phyloP scores from a whole-genome alignment of 1,140 invertebrate species.

The Drosophila prosaltans region DNA sequence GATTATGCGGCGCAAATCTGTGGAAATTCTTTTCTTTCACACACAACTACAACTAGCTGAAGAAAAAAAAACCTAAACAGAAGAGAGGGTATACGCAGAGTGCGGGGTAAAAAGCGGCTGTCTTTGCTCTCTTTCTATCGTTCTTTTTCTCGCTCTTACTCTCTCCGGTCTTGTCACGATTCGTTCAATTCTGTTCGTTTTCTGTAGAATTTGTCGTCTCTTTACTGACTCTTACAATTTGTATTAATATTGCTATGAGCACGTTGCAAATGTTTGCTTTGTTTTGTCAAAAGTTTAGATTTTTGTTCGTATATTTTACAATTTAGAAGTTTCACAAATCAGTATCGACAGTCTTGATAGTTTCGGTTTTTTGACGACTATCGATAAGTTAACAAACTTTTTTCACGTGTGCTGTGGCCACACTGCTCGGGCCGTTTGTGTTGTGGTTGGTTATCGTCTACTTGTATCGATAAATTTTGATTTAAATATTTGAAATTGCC shows the following conservation, averaged over 20 bases:
- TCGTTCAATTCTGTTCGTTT: conserved; percentile 16
- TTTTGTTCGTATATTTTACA: conserved; percentile 4
- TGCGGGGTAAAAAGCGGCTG: conserved; percentile 45
- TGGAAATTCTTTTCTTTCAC: conserved; percentile 47
- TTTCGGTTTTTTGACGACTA: background rate
- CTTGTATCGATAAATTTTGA: background rate
- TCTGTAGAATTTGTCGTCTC: background rate
- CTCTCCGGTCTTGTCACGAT: conserved; percentile 14
- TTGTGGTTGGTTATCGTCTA: background rate
- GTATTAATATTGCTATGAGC: background rate
- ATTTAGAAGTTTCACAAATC: background rate
- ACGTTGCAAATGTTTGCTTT: background rate
- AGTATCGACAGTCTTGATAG: background rate
- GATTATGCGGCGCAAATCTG: conserved; percentile 39
- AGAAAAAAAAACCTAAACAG: conserved; percentile 39
- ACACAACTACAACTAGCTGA: conserved; percentile 26
- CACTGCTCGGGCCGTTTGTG: background rate
- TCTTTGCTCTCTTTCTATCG: conserved; percentile 51
- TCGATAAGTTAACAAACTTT: background rate
- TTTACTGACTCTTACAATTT: background rate
- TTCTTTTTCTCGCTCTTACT: conserved; percentile 26
- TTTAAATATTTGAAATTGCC: too few species aligned
- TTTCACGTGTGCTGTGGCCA: too few species aligned
- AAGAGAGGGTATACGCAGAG: conserved; percentile 17
- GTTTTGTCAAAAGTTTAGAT: background rate